Percentiles rank a stretch among this genome's conserved stretches.
Evolutionary conservation across 2,113 vertebrate genomes (phyloP).

Genomic region (Gopherus flavomarginatus): DNA sequence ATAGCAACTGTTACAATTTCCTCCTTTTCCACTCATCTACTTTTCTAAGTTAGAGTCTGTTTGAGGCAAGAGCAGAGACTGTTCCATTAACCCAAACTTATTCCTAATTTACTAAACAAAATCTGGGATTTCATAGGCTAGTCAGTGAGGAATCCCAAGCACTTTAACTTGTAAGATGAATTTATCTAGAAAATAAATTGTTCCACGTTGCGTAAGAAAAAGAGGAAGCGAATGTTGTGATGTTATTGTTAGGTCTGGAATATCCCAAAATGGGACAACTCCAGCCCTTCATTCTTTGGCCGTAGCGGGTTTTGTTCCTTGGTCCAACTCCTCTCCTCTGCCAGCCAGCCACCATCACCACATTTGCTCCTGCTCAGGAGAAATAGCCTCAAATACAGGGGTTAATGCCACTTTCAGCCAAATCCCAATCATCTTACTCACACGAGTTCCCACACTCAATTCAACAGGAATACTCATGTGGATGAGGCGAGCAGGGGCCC

Average conservation of each 20-base stretch:
- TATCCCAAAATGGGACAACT: neutral
- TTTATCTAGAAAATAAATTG: neutral
- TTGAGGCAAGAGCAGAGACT: neutral
- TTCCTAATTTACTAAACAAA: slow-evolving; percentile 41
- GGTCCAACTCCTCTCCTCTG: neutral
- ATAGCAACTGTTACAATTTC: neutral
- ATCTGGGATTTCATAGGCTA: neutral
- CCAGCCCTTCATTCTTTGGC: neutral
- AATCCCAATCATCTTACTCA: neutral
- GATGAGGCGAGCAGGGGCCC: slow-evolving; percentile 13
- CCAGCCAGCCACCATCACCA: neutral
- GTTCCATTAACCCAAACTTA: neutral
- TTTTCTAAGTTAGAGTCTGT: slow-evolving; percentile 29
- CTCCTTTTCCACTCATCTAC: neutral
- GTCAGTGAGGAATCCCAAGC: neutral
- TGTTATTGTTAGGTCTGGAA: neutral
- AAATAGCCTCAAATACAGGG: neutral
- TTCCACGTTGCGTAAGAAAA: neutral
- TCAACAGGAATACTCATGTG: neutral
- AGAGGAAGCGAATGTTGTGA: neutral
- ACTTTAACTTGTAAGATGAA: neutral
- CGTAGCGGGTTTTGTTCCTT: neutral
- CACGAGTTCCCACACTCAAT: neutral
- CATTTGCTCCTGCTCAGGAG: neutral
- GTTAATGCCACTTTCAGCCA: neutral